Conservation (phyloP, 2,113 vertebrate genomes). For the Penelope pileata region DNA sequence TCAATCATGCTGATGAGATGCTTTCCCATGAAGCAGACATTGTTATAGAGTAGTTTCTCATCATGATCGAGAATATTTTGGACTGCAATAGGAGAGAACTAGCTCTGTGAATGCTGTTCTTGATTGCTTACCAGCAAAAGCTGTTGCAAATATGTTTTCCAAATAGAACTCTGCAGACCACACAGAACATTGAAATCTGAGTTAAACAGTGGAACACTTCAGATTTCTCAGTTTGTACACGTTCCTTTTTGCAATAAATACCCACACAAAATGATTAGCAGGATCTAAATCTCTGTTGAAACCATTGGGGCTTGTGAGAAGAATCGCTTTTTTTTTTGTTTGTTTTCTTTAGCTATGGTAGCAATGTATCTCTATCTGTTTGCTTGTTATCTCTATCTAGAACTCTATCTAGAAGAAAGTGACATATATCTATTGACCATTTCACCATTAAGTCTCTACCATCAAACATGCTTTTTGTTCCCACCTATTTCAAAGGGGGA, state of each 20-base stretch:
- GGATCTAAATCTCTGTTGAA: background rate
- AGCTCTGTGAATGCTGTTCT: background rate
- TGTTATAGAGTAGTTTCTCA: background rate
- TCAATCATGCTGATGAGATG: background rate
- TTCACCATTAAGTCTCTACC: background rate
- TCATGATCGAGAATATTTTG: background rate
- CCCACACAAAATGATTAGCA: background rate
- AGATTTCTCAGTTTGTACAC: background rate
- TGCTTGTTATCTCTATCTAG: background rate
- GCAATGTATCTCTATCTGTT: background rate
- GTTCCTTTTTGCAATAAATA: background rate
- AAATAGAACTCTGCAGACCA: background rate
- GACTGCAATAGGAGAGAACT: background rate
- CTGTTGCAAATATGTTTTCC: background rate
- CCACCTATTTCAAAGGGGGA: background rate
- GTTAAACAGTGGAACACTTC: background rate
- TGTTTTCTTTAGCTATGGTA: background rate
- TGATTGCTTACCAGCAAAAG: background rate
- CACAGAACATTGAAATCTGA: background rate
- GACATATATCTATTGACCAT: background rate
- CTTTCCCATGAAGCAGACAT: background rate
- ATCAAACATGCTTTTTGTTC: background rate
- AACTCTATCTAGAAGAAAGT: background rate
- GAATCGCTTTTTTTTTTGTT: background rate
- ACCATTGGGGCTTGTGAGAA: background rate